These are phyloP conservation scores for Orgyia antiqua DNA, from an alignment of 2,888 invertebrate genomes.

Conservation along the genomic window DNA sequence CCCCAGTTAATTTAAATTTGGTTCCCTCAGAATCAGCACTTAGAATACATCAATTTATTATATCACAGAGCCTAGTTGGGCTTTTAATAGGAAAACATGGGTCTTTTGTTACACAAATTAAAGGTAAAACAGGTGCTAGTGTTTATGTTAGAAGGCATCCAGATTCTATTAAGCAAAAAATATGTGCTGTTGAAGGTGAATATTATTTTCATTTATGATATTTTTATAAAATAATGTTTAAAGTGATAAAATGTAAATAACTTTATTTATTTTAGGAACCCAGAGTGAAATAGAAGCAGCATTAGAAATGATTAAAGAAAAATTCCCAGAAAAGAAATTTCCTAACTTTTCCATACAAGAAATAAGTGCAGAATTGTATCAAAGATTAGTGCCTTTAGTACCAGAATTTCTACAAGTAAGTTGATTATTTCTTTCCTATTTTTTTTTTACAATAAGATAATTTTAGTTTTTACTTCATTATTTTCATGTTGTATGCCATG, in stretches of 20 bases:
- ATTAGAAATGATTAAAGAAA: slow-evolving; percentile 88
- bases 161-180: slow-evolving; percentile 84
- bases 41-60: slow-evolving; percentile 84
- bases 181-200: slow-evolving; percentile 90
- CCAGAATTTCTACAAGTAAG: slow-evolving; percentile 79
- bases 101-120: slow-evolving; percentile 87
- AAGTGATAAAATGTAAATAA: neutral
- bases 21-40: slow-evolving; percentile 63
- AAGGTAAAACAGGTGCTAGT: slow-evolving; percentile 86
- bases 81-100: slow-evolving; percentile 92
- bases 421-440: slow-evolving; percentile 12
- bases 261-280: slow-evolving; percentile 71
- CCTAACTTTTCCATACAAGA: slow-evolving; percentile 86
- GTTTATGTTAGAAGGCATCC: slow-evolving; percentile 89
- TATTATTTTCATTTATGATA: neutral
- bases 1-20: slow-evolving; percentile 78
- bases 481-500: too few relatives aligned
- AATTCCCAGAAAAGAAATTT: slow-evolving; percentile 89
- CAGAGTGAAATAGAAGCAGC: slow-evolving; percentile 89
- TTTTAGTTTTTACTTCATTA: too few relatives aligned
- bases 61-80: slow-evolving; percentile 88
- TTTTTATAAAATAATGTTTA: neutral
- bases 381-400: slow-evolving; percentile 66
- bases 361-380: slow-evolving; percentile 73
- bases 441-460: too few relatives aligned